Percentiles rank a stretch among this genome's conserved stretches.
phyloP scores from a whole-genome alignment of 2,888 invertebrate genomes.

The Cerastoderma edule region DNA sequence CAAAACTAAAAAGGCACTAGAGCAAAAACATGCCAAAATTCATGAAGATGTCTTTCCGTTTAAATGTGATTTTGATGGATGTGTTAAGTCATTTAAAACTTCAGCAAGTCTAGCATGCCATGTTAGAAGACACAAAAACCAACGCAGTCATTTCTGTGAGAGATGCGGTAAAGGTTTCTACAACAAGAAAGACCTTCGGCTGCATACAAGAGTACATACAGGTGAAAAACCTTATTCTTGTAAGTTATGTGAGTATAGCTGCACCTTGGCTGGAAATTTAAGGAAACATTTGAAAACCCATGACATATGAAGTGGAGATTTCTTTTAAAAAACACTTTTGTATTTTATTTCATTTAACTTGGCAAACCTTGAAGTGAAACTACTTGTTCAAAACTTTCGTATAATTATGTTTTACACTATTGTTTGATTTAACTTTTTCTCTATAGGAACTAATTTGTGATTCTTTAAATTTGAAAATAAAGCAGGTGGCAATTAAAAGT shows the following conservation, averaged over 20 bases:
- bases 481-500: no score
- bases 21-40: conserved; percentile 48
- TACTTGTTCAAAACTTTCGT: no score
- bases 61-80: conserved; percentile 46
- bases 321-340: no score
- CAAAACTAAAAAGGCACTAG: conserved; percentile 49
- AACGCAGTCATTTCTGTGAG: conserved; percentile 52
- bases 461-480: no score
- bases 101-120: conserved; percentile 40
- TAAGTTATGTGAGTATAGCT: conserved; percentile 47
- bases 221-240: conserved; percentile 55
- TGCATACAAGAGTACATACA: conserved; percentile 49
- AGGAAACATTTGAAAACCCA: conserved; percentile 55
- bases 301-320: no score
- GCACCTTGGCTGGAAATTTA: conserved; percentile 47
- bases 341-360: no score
- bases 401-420: no score
- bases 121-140: conserved; percentile 53
- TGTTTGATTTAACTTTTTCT: no score
- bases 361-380: no score
- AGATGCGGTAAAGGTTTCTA: conserved; percentile 56
- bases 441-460: no score
- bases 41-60: conserved; percentile 44
- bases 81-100: conserved; percentile 50
- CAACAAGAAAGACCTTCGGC: conserved; percentile 41